Percentiles rank a stretch among this genome's conserved stretches.
Conservation (phyloP, 2,888 invertebrate genomes). For the Parnassius apollo region DNA sequence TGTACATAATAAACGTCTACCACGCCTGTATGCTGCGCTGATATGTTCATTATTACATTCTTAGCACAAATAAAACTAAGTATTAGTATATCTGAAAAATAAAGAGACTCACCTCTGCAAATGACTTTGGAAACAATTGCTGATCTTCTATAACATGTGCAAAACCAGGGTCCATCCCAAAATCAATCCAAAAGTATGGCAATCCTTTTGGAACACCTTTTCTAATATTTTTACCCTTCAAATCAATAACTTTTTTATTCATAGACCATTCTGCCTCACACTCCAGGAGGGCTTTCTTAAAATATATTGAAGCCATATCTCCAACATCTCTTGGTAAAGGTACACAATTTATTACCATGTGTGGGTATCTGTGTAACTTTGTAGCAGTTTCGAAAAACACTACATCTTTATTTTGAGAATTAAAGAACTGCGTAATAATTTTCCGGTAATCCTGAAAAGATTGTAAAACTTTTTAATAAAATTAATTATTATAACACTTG, state of each 20-base stretch:
- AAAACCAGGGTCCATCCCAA: constrained; percentile 94
- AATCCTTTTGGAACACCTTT: constrained; percentile 94
- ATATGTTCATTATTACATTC: background rate
- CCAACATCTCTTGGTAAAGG: constrained; percentile 92
- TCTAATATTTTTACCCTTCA: constrained; percentile 86
- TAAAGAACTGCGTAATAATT: constrained; percentile 89
- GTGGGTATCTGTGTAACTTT: constrained; percentile 87
- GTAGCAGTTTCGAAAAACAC: constrained; percentile 95
- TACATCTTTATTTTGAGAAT: constrained; percentile 86
- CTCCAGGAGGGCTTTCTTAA: constrained; percentile 98
- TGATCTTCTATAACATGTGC: constrained; percentile 99
- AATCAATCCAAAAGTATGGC: constrained; percentile 97
- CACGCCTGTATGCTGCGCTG: no score
- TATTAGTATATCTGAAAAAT: background rate
- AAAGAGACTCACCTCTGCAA: constrained; percentile 87
- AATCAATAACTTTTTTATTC: constrained; percentile 90
- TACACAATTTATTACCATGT: constrained; percentile 94
- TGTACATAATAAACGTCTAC: no score
- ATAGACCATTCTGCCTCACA: constrained; percentile 97
- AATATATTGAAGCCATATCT: constrained; percentile 96
- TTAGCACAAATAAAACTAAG: background rate
- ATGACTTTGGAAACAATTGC: constrained; percentile 90
- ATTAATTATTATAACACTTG: no score
- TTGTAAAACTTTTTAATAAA: no score
- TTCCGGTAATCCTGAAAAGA: constrained; percentile 85